These are phyloP conservation scores for Hirtodrosophila histrioides DNA, from an alignment of 2,888 invertebrate species.

Conservation along the genomic window DNA sequence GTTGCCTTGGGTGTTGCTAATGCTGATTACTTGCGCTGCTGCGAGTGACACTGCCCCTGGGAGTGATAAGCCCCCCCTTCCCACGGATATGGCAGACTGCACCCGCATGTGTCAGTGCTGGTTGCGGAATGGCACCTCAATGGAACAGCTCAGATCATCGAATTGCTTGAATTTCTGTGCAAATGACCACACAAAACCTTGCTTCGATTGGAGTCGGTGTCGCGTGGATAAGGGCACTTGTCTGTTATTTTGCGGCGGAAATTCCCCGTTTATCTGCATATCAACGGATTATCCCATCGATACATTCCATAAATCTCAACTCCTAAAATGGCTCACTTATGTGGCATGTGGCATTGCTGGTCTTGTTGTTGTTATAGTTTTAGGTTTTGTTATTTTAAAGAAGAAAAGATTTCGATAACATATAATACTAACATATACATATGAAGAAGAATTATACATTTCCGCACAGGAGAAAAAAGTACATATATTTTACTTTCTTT, in stretches of 20 bases:
- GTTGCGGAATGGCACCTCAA: constrained; percentile 15
- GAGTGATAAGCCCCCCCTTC: constrained; percentile 8
- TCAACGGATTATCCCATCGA: constrained; percentile 1
- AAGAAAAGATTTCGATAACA: not conserved
- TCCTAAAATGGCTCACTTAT: constrained; percentile 1
- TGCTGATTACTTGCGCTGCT: constrained; percentile 10
- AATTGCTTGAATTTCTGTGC: constrained; percentile 27
- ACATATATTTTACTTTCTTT: too few relatives aligned
- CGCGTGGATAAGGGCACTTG: not conserved
- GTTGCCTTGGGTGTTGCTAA: constrained; percentile 4
- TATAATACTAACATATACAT: too few relatives aligned
- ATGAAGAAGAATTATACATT: too few relatives aligned
- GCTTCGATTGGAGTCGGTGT: constrained; percentile 29
- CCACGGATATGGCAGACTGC: constrained; percentile 12
- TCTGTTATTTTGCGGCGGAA: constrained; percentile 13
- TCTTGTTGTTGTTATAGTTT: not conserved
- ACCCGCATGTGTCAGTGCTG: constrained; percentile 30
- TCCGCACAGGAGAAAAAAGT: too few relatives aligned
- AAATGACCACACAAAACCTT: constrained; percentile 32
- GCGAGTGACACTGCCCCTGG: not conserved
- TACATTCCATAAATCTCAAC: not conserved
- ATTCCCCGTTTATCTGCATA: constrained; percentile 18
- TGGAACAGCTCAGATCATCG: constrained; percentile 4
- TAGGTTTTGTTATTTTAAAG: not conserved
- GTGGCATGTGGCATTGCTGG: not conserved